A percentile compares a stretch with the other conserved stretches of the same genome.
These are phyloP conservation scores for Eretmocerus hayati DNA, from an alignment of 2,888 invertebrate species.

Conservation along the genomic window DNA sequence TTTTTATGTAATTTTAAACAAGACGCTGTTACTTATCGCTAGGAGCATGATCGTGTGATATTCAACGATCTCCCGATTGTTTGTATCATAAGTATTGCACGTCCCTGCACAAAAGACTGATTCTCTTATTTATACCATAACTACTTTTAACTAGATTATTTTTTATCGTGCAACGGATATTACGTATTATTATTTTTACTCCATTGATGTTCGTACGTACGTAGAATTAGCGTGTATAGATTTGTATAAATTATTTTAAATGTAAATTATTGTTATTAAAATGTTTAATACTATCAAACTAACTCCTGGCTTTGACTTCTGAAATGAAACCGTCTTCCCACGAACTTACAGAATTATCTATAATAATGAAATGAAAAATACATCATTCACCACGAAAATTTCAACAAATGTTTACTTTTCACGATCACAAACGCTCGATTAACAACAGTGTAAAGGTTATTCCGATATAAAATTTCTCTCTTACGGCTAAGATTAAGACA, in stretches of 20 bases:
- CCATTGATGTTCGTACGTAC: neutral
- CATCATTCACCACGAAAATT: too few relatives aligned
- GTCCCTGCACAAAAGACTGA: conserved; percentile 25
- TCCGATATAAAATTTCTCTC: too few relatives aligned
- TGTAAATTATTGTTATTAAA: conserved; percentile 16
- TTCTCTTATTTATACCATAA: conserved; percentile 20
- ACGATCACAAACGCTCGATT: too few relatives aligned
- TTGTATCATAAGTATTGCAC: conserved; percentile 14
- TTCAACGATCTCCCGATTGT: conserved; percentile 5
- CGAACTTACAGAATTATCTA: too few relatives aligned
- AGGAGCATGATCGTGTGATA: conserved; percentile 8
- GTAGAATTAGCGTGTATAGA: conserved; percentile 6
- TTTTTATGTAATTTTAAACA: too few relatives aligned
- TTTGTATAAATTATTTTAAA: conserved; percentile 21
- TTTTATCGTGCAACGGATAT: too few relatives aligned
- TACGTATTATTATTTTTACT: conserved; percentile 17
- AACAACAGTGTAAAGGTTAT: too few relatives aligned
- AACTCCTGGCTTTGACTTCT: conserved; percentile 1
- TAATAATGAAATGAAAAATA: too few relatives aligned
- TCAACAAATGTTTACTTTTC: too few relatives aligned
- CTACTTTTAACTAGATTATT: too few relatives aligned
- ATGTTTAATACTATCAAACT: neutral
- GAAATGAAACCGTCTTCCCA: too few relatives aligned
- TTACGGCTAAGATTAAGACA: too few relatives aligned
- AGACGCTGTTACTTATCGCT: neutral